Conservation (phyloP, 2,113 vertebrate genomes). For the Otis tarda region DNA sequence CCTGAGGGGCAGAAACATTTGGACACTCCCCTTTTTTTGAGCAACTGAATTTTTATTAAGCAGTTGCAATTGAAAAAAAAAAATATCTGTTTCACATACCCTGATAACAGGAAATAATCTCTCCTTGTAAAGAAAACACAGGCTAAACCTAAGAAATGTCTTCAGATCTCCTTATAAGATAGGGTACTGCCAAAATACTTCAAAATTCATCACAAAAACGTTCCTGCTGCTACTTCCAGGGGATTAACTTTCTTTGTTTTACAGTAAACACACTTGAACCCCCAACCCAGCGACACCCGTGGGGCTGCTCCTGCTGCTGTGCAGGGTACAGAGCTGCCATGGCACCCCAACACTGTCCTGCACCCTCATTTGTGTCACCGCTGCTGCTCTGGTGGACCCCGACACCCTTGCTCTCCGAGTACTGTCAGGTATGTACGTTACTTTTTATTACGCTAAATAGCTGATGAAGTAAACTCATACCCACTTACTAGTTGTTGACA, state of each 20-base stretch:
- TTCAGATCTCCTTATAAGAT: neutral
- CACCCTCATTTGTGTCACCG: neutral
- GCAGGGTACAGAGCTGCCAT: rapidly evolving
- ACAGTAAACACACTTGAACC: neutral
- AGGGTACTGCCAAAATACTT: neutral
- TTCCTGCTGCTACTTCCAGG: neutral
- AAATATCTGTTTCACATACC: neutral
- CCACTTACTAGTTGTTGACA: neutral
- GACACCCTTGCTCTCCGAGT: rapidly evolving
- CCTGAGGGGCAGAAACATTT: neutral
- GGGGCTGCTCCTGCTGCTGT: neutral
- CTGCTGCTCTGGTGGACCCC: rapidly evolving
- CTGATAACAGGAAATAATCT: neutral
- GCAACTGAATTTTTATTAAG: neutral
- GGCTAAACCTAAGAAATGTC: neutral
- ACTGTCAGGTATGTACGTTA: rapidly evolving
- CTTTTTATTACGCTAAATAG: neutral
- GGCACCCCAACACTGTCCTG: rapidly evolving
- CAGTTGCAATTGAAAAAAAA: neutral
- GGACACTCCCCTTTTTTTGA: neutral
- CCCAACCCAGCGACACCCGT: rapidly evolving
- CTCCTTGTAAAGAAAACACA: neutral
- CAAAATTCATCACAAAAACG: neutral
- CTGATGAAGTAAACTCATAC: neutral
- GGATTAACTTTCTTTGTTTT: neutral